Evolutionary conservation across 2,888 invertebrate species (phyloP), one percentile per base, ranked within the genome.

Genomic region (Monopis laevigella): DNA sequence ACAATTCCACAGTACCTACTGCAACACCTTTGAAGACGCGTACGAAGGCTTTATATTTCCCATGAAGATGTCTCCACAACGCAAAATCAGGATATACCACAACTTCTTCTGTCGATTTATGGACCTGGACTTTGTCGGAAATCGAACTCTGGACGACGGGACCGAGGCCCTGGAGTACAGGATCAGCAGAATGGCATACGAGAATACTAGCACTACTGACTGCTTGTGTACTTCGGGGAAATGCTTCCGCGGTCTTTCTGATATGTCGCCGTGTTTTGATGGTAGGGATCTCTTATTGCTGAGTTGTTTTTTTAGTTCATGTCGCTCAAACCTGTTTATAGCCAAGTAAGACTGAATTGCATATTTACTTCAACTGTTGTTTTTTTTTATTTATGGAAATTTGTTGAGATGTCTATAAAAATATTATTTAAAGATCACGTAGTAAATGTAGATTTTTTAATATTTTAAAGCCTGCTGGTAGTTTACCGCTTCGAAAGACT

Each of bases 21-120:
- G 93, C 62, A 89, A 90, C 58, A 73, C 82, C 2, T 73, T 92
- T 11, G 82, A 81, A 48, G 88, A 90, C 12, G 59, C 83, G 0
- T 88, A 86, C 47, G 93, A 93, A 59, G 93, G 91, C 1, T 82
- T 88, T 0, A 61, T 87, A 1, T 92, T 90, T 51, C 89, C 92
- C 0, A 65, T 82, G 1, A 69, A 84, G 35, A 53, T 93, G 40
- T 62, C 65, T 3, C 64, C 73, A 16, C 77, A 73, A 0, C 74
- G 71, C 0, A 59, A 65, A 0, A 75, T 93, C 46, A 67, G 82
- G 11, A 59, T 92, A 5, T 94, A 86, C 63, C 82, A 92, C 16
- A 86, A 87, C 51, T 85, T 90, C 0, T 88, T 94, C 54, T 95
- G 94, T 61, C 82, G 92, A 34, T 82, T 88, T 1, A 53, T 92